These are phyloP conservation scores for Corbicula japonica DNA, from an alignment of 2,888 invertebrate species.

Conservation along the genomic window DNA sequence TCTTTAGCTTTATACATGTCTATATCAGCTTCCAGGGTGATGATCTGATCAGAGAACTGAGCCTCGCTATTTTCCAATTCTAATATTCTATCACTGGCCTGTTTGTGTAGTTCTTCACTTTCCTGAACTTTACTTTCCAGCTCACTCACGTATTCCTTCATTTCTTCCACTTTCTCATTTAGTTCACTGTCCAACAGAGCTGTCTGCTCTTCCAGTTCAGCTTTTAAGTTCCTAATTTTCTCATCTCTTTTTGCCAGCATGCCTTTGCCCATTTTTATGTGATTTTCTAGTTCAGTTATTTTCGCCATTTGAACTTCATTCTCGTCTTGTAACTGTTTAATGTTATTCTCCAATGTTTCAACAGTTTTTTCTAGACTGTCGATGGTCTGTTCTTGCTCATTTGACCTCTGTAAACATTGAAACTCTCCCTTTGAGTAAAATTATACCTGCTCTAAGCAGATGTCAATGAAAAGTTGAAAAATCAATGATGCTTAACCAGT, in stretches of 20 bases:
- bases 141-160: slow-evolving; percentile 33
- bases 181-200: slow-evolving; percentile 35
- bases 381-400: slow-evolving; percentile 12
- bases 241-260: slow-evolving; percentile 31
- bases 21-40: slow-evolving; percentile 37
- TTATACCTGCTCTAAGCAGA: too few relatives aligned
- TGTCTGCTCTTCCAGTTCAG: slow-evolving; percentile 24
- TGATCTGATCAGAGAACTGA: slow-evolving; percentile 34
- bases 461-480: too few relatives aligned
- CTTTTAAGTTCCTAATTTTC: slow-evolving; percentile 20
- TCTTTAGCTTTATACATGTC: slow-evolving; percentile 33
- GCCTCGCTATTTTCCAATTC: slow-evolving; percentile 23
- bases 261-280: slow-evolving; percentile 39
- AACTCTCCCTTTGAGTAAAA: too few relatives aligned
- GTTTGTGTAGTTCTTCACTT: slow-evolving; percentile 1
- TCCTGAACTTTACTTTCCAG: slow-evolving; percentile 21
- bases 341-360: slow-evolving; percentile 15
- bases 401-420: slow-evolving; percentile 11
- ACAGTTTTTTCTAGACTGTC: slow-evolving; percentile 5
- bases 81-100: slow-evolving; percentile 31
- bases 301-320: slow-evolving; percentile 12
- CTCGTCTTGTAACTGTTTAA: slow-evolving; percentile 24
- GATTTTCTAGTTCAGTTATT: slow-evolving; percentile 30
- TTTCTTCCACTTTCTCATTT: slow-evolving; percentile 32
- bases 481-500: too few relatives aligned